Conservation (phyloP, 2,888 invertebrate genomes). For the Clostera curtula region DNA sequence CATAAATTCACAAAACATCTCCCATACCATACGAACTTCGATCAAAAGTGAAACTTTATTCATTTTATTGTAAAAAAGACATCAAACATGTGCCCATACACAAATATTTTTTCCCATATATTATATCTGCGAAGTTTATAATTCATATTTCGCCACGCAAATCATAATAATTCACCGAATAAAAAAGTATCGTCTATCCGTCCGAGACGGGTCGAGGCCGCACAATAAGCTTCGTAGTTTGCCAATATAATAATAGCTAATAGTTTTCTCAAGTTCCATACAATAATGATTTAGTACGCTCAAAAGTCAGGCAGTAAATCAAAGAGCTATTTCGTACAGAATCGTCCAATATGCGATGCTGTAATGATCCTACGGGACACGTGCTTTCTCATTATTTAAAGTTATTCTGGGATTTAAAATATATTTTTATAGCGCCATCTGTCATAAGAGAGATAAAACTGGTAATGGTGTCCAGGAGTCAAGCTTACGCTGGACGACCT, state of each 20-base stretch:
- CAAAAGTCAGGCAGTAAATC: slow-evolving; percentile 70
- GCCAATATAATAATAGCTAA: slow-evolving; percentile 71
- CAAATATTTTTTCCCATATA: slow-evolving; percentile 28
- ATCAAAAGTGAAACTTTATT: slow-evolving; percentile 12
- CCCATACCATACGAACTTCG: slow-evolving; percentile 9
- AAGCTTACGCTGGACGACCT: slow-evolving; percentile 36
- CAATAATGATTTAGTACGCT: slow-evolving; percentile 67
- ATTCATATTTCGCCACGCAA: slow-evolving; percentile 52
- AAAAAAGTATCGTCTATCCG: slow-evolving; percentile 44
- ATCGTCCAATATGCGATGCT: slow-evolving; percentile 43
- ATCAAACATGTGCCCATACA: slow-evolving; percentile 23
- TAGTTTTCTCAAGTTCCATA: slow-evolving; percentile 71
- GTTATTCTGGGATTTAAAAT: slow-evolving; percentile 63
- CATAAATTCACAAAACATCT: slow-evolving; percentile 5
- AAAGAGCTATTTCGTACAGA: slow-evolving; percentile 49
- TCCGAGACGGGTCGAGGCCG: slow-evolving; percentile 31
- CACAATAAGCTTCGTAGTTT: slow-evolving; percentile 57
- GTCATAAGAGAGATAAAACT: slow-evolving; percentile 64
- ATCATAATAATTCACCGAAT: slow-evolving; percentile 42
- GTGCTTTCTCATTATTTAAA: slow-evolving; percentile 65
- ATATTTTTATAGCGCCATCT: slow-evolving; percentile 70
- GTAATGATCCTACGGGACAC: slow-evolving; percentile 56
- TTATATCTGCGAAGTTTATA: slow-evolving; percentile 33
- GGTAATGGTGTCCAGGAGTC: slow-evolving; percentile 54
- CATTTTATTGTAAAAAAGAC: slow-evolving; percentile 27